These are phyloP conservation scores for Diplolepis rosae DNA, from an alignment of 2,888 invertebrate genomes.

Conservation along the genomic window DNA sequence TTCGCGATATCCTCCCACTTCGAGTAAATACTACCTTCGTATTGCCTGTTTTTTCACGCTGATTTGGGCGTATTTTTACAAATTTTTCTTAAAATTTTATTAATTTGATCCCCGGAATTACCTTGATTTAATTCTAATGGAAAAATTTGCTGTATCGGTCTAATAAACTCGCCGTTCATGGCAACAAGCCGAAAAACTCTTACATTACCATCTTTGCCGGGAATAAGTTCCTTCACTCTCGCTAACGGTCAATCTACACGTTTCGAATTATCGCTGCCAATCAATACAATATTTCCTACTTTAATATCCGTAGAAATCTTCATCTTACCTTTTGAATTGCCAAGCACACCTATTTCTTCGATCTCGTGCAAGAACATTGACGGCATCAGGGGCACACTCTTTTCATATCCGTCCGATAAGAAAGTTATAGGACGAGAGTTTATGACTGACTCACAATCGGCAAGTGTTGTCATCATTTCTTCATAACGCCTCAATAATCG, in stretches of 20 bases:
- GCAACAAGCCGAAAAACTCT: background rate
- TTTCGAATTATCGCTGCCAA: conserved; percentile 1
- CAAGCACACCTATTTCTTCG: conserved; percentile 38
- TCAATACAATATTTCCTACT: background rate
- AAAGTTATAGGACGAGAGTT: conserved; percentile 64
- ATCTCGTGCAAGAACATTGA: conserved; percentile 55
- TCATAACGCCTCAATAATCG: conserved; percentile 57
- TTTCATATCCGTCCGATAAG: conserved; percentile 37
- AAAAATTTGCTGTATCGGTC: conserved; percentile 6
- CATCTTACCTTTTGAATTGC: background rate
- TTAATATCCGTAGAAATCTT: conserved; percentile 1
- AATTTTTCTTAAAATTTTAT: too few relatives aligned
- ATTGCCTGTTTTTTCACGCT: too few relatives aligned
- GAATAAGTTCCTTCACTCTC: background rate
- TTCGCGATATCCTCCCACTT: too few relatives aligned
- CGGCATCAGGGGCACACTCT: conserved; percentile 50
- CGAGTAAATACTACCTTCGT: too few relatives aligned
- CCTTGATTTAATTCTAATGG: too few relatives aligned
- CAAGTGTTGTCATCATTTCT: conserved; percentile 54
- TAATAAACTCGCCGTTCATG: background rate
- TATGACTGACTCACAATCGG: conserved; percentile 60
- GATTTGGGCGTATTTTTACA: too few relatives aligned
- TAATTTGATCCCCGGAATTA: too few relatives aligned
- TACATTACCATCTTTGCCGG: background rate
- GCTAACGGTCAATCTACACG: conserved; percentile 7